These are phyloP conservation scores for Drosophila lacteicornis DNA, from an alignment of 1,140 invertebrate genomes.

Conservation along the genomic window DNA sequence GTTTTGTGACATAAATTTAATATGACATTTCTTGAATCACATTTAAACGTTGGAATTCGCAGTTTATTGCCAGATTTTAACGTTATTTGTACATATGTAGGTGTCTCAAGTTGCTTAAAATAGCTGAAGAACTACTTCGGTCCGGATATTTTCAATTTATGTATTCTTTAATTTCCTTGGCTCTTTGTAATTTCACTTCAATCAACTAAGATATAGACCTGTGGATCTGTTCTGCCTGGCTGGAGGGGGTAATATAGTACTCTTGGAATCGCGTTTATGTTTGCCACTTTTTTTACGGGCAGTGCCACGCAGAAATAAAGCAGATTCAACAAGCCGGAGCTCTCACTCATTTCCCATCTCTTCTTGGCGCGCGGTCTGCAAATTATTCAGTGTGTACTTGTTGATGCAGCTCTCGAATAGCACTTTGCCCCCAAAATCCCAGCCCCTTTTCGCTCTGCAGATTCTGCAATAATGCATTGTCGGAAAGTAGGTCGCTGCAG, in stretches of 20 bases:
- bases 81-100: no score
- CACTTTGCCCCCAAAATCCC: slow-evolving; percentile 19
- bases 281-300: slow-evolving; percentile 16
- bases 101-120: no score
- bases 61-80: no score
- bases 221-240: background rate
- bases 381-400: slow-evolving; percentile 70
- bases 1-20: no score
- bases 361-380: slow-evolving; percentile 29
- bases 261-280: slow-evolving; percentile 17
- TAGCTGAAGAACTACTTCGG: no score
- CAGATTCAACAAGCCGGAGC: slow-evolving; percentile 37
- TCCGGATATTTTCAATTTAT: background rate
- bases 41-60: no score
- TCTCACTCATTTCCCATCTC: slow-evolving; percentile 5
- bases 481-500: slow-evolving; percentile 70
- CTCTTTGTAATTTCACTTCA: background rate
- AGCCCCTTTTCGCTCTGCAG: slow-evolving; percentile 19
- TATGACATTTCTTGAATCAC: no score
- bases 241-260: background rate
- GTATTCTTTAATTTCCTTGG: background rate
- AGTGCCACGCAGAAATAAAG: slow-evolving; percentile 19
- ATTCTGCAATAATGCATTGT: slow-evolving; percentile 71
- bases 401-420: slow-evolving; percentile 66
- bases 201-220: background rate